Percentiles rank a stretch among this genome's conserved stretches.
phyloP scores from a whole-genome alignment of 2,797 vertebrate genomes.

The Sarcophilus harrisii region DNA sequence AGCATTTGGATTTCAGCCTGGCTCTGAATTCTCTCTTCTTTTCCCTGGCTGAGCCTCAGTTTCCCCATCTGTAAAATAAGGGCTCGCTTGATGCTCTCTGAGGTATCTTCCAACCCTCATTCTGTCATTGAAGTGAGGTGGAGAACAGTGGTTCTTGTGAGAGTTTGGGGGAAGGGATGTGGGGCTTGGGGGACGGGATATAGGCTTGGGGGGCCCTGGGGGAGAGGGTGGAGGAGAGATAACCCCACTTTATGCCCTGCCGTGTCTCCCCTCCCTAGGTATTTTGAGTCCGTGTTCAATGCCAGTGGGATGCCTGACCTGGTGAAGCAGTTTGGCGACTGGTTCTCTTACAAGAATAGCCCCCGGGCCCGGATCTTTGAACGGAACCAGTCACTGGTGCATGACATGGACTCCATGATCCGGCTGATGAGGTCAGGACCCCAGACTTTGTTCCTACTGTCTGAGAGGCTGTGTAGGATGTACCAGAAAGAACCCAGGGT shows the following conservation, averaged over 20 bases:
- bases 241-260: fast-evolving
- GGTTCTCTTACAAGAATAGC: conserved; percentile 92
- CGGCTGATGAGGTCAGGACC: conserved; percentile 92
- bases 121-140: not conserved
- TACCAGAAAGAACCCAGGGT: not conserved
- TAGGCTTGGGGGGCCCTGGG: too few relatives aligned
- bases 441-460: not conserved
- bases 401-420: conserved; percentile 92
- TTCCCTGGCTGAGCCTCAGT: too few relatives aligned
- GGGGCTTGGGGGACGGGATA: too few relatives aligned
- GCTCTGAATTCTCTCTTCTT: not conserved
- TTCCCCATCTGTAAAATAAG: not conserved
- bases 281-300: conserved; percentile 92
- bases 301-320: conserved; percentile 90
- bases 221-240: not conserved
- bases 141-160: not conserved
- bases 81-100: not conserved
- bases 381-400: conserved; percentile 91
- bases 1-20: not conserved
- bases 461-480: not conserved
- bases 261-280: conserved; percentile 82
- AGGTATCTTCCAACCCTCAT: not conserved
- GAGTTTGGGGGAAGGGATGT: not conserved
- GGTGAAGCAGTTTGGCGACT: conserved; percentile 91
- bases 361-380: conserved; percentile 95